Percentiles rank a stretch among this genome's conserved stretches.
Conservation (phyloP, 2,888 invertebrate species). For the Dysmachus trigonus region DNA sequence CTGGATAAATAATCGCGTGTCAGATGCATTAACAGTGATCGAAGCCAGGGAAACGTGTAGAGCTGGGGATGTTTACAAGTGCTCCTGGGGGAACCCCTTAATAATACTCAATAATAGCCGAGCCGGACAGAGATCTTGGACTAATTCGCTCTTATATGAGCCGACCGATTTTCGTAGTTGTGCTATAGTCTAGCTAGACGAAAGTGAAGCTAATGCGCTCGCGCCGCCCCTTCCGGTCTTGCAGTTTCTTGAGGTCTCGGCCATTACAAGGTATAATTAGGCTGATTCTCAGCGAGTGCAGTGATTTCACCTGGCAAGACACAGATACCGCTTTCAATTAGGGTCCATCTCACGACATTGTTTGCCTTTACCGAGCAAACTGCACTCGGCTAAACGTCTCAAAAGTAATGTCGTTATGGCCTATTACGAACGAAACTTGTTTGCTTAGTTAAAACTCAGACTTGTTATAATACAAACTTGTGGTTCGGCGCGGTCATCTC, state of each 20-base stretch:
- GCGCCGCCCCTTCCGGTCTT: neutral
- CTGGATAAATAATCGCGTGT: neutral
- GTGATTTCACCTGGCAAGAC: neutral
- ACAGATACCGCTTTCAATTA: constrained; percentile 9
- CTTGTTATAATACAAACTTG: neutral
- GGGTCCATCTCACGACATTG: neutral
- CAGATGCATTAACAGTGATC: neutral
- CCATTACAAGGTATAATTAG: neutral
- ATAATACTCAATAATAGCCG: constrained; percentile 1
- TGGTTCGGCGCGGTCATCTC: neutral
- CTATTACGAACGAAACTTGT: constrained; percentile 11
- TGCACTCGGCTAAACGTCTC: neutral
- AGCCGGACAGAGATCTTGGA: neutral
- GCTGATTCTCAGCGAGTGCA: neutral
- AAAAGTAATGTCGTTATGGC: constrained; percentile 12
- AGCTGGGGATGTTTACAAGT: neutral
- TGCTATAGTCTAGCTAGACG: neutral
- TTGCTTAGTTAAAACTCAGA: neutral
- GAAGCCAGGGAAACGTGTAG: neutral
- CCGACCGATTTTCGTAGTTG: neutral
- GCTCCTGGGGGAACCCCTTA: neutral
- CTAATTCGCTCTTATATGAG: neutral
- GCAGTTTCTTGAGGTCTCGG: neutral
- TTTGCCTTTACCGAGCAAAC: neutral
- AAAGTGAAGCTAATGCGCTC: neutral